Evolutionary conservation across 1,140 invertebrate species (phyloP).

Genomic region (Oreohelix idahoensis): DNA sequence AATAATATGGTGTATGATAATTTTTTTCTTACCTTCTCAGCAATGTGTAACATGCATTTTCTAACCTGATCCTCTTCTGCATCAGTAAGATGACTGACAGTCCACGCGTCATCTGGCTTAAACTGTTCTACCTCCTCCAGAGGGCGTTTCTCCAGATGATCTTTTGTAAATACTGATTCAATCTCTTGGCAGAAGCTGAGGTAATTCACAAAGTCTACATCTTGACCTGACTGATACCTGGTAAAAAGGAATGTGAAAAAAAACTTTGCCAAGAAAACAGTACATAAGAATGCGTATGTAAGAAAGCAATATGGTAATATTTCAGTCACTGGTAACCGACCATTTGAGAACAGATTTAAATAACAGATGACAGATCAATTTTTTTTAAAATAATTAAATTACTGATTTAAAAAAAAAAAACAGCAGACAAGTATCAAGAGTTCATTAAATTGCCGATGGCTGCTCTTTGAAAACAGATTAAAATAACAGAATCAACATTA

Average conservation of each 20-base stretch:
- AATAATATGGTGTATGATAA: no score
- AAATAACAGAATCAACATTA: no score
- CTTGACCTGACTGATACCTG: constrained; percentile 59
- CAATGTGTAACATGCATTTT: constrained; percentile 63
- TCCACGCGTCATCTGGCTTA: constrained; percentile 64
- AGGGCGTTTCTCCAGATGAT: constrained; percentile 71
- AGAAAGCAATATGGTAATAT: no score
- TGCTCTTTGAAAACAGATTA: no score
- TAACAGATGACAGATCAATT: no score
- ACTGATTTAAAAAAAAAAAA: no score
- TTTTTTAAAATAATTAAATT: no score
- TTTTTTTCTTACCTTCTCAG: constrained; percentile 61
- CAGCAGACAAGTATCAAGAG: no score
- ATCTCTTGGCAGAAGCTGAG: constrained; percentile 70
- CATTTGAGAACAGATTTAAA: no score
- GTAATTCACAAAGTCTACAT: constrained; percentile 68
- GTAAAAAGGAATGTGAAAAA: neutral
- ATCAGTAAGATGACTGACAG: constrained; percentile 56
- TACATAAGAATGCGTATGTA: no score
- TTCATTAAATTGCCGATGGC: no score
- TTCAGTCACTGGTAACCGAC: no score
- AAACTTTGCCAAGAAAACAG: neutral
- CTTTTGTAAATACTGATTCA: constrained; percentile 72
- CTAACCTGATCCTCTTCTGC: constrained; percentile 54
- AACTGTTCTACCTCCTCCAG: constrained; percentile 64